phyloP scores from a whole-genome alignment of 2,113 vertebrate genomes.

The Deroptyus accipitrinus region DNA sequence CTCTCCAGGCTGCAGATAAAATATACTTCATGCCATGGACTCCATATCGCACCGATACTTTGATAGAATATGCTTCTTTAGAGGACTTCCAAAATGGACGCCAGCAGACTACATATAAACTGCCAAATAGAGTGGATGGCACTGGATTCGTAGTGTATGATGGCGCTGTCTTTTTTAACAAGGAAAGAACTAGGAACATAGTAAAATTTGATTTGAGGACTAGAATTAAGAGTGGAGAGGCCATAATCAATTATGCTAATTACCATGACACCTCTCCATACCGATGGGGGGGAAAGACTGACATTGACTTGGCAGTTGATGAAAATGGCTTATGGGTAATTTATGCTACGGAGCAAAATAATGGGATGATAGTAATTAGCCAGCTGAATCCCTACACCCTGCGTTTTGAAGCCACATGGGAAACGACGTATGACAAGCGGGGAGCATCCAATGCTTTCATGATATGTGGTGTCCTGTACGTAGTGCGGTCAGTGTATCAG shows the following conservation, averaged over 20 bases:
- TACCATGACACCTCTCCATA: slow-evolving; percentile 98
- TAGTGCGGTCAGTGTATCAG: slow-evolving; percentile 95
- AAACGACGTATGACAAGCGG: slow-evolving; percentile 93
- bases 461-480: slow-evolving; percentile 97
- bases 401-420: slow-evolving; percentile 97
- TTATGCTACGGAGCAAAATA: slow-evolving; percentile 98
- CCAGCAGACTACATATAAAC: slow-evolving; percentile 95
- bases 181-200: slow-evolving; percentile 97
- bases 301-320: slow-evolving; percentile 96
- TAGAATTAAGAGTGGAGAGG: slow-evolving; percentile 98
- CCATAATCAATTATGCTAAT: slow-evolving; percentile 98
- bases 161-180: slow-evolving; percentile 98
- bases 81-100: slow-evolving; percentile 94
- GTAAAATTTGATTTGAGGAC: slow-evolving; percentile 99
- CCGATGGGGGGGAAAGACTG: slow-evolving; percentile 98
- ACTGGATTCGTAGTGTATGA: slow-evolving; percentile 99
- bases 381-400: slow-evolving; percentile 98
- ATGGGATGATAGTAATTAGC: slow-evolving; percentile 98
- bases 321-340: slow-evolving; percentile 99
- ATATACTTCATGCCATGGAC: slow-evolving; percentile 99
- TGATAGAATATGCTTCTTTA: slow-evolving; percentile 95
- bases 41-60: slow-evolving; percentile 95
- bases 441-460: slow-evolving; percentile 98
- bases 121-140: slow-evolving; percentile 96
- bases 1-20: slow-evolving; percentile 97